Percentiles rank a stretch among this genome's conserved stretches.
Evolutionary conservation across 2,888 invertebrate genomes (phyloP).

Genomic region (Drosophila paracracens): DNA sequence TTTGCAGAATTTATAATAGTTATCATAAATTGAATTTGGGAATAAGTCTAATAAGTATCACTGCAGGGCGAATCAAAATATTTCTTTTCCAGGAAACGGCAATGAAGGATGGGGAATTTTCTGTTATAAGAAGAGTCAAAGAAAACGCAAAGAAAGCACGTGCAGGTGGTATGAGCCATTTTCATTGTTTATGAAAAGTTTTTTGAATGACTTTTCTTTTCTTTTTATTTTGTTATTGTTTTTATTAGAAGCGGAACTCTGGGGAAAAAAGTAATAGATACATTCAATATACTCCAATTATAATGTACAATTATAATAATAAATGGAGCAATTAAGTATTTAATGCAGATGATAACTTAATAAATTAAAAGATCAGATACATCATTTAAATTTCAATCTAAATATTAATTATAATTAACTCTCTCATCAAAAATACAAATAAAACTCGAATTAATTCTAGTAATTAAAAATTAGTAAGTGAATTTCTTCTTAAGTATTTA

Average conservation of each 20-base stretch:
- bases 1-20: not conserved
- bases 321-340: not conserved
- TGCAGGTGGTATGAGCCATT: too few relatives aligned
- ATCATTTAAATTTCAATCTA: not conserved
- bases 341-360: not conserved
- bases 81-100: rapidly evolving
- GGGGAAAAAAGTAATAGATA: not conserved
- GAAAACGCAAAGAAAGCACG: not conserved
- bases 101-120: not conserved
- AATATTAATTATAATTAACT: not conserved
- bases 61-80: not conserved
- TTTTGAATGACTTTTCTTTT: not conserved
- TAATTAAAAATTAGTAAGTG: not conserved
- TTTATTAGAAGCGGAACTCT: not conserved
- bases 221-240: not conserved
- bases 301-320: not conserved
- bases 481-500: too few relatives aligned
- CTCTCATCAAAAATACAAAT: not conserved
- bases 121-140: not conserved
- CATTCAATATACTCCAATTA: not conserved
- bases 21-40: not conserved
- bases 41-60: not conserved
- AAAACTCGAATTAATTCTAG: not conserved
- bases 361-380: not conserved
- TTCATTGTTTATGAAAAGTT: not conserved